These are phyloP conservation scores for Chrysopilus asiliformis DNA, from an alignment of 2,888 invertebrate genomes.

Conservation along the genomic window DNA sequence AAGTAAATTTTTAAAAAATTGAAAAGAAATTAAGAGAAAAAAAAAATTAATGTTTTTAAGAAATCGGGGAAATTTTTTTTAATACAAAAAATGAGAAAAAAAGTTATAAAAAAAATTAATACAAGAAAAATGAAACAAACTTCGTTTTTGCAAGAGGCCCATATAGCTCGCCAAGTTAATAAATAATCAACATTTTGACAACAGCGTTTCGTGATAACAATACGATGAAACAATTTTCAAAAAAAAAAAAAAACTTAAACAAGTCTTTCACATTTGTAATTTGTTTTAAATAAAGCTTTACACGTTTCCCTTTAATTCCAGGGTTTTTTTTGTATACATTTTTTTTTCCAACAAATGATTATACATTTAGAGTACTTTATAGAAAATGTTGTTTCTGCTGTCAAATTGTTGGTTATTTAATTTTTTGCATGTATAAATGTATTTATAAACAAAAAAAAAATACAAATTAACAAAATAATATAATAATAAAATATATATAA, in stretches of 20 bases:
- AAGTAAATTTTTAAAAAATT: constrained; percentile 3
- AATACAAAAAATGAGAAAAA: constrained; percentile 14
- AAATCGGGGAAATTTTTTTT: background rate
- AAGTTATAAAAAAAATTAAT: constrained; percentile 13
- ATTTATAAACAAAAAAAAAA: constrained; percentile 13
- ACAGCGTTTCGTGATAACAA: too few relatives aligned
- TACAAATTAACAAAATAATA: constrained; percentile 14
- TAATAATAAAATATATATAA: constrained; percentile 13
- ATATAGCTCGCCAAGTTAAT: constrained; percentile 37
- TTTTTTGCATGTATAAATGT: constrained; percentile 18
- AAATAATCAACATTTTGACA: constrained; percentile 25
- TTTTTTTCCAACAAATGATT: too few relatives aligned
- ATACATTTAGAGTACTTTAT: background rate
- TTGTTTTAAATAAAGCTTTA: too few relatives aligned
- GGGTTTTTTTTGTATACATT: too few relatives aligned
- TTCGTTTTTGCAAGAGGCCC: constrained; percentile 41
- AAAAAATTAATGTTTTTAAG: background rate
- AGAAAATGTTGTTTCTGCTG: constrained; percentile 9
- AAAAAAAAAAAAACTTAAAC: too few relatives aligned
- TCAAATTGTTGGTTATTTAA: constrained; percentile 16
- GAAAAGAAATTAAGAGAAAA: constrained; percentile 7
- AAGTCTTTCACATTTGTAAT: too few relatives aligned
- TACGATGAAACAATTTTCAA: too few relatives aligned
- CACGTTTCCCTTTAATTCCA: too few relatives aligned
- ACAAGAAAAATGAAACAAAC: constrained; percentile 21